phyloP scores from a whole-genome alignment of 1,140 invertebrate genomes.

The Magallana angulata region DNA sequence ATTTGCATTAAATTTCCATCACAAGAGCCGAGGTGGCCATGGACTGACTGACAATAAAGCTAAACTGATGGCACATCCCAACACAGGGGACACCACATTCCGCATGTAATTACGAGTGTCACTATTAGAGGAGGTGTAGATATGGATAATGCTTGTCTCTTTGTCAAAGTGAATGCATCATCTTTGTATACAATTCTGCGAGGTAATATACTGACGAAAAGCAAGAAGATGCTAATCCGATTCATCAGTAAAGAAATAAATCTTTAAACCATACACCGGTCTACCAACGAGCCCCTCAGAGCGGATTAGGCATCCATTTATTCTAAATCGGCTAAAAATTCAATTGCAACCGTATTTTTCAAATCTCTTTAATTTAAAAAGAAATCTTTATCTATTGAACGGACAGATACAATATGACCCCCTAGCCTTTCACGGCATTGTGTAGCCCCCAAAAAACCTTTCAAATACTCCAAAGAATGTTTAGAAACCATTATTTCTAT shows the following conservation, averaged over 20 bases:
- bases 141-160: not conserved
- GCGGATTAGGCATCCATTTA: conserved; percentile 8
- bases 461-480: conserved; percentile 18
- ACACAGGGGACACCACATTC: too few relatives aligned
- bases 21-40: too few relatives aligned
- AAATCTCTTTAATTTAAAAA: conserved; percentile 28
- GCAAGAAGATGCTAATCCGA: conserved; percentile 1
- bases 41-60: too few relatives aligned
- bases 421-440: not conserved
- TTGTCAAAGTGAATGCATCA: conserved; percentile 7
- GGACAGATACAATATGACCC: conserved; percentile 17
- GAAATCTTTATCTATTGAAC: not conserved
- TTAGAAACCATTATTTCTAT: conserved; percentile 9
- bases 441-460: not conserved
- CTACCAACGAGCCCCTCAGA: not conserved
- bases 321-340: conserved; percentile 28
- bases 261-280: not conserved
- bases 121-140: not conserved
- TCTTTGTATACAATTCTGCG: not conserved
- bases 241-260: not conserved
- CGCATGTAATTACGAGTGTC: too few relatives aligned
- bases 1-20: too few relatives aligned
- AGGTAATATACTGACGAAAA: not conserved
- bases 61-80: too few relatives aligned
- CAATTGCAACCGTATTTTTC: conserved; percentile 19